phyloP scores from a whole-genome alignment of 1,140 invertebrate species.

The Sminthurides bifidus region DNA sequence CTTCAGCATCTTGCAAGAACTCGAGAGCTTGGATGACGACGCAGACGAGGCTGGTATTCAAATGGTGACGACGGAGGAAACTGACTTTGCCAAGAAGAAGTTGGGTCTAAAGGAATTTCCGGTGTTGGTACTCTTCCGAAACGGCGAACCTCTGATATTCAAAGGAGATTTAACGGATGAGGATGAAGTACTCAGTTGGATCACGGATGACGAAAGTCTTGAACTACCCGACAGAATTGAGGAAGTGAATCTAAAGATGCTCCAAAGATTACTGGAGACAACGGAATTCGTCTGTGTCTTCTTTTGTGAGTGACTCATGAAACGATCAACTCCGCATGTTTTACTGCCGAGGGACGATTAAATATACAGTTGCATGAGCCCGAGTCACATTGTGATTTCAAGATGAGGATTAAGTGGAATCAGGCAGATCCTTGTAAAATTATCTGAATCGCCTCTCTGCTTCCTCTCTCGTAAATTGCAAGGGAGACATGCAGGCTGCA shows the following conservation, averaged over 20 bases:
- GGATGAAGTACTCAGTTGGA: constrained; percentile 77
- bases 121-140: constrained; percentile 76
- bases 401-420: too few relatives aligned
- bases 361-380: too few relatives aligned
- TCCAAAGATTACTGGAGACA: constrained; percentile 77
- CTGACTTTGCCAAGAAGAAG: constrained; percentile 59
- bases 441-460: too few relatives aligned
- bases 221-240: constrained; percentile 88
- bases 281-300: constrained; percentile 82
- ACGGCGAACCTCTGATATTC: constrained; percentile 43
- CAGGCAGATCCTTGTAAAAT: too few relatives aligned
- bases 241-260: constrained; percentile 80
- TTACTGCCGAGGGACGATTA: too few relatives aligned
- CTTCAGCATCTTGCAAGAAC: constrained; percentile 66
- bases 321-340: too few relatives aligned
- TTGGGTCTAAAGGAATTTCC: constrained; percentile 73
- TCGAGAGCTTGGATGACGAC: constrained; percentile 89
- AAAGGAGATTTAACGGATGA: constrained; percentile 71
- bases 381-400: too few relatives aligned
- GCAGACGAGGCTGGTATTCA: constrained; percentile 84
- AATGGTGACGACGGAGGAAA: constrained; percentile 84
- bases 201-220: constrained; percentile 80
- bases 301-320: constrained; percentile 79
- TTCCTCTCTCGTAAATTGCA: too few relatives aligned
- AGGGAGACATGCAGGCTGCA: too few relatives aligned